Conservation (phyloP, 2,113 vertebrate species). For the Epinephelus lanceolatus region DNA sequence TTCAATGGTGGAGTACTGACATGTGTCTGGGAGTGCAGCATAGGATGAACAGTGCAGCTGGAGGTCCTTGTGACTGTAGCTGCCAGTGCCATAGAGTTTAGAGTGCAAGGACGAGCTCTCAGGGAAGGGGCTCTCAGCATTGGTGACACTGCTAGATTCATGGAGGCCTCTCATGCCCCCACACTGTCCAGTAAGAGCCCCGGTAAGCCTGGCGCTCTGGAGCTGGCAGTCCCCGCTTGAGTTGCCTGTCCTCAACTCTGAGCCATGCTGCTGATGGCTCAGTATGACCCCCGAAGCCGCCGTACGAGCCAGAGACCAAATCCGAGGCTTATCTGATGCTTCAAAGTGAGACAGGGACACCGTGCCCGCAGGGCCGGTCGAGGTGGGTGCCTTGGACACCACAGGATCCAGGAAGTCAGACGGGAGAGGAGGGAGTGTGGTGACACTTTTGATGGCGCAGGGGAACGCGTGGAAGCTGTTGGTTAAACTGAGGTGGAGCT, state of each 20-base stretch:
- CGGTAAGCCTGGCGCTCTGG: slow-evolving; percentile 73
- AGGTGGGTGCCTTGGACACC: slow-evolving; percentile 73
- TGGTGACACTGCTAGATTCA: slow-evolving; percentile 72
- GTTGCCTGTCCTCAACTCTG: slow-evolving; percentile 79
- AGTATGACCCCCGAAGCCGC: slow-evolving; percentile 85
- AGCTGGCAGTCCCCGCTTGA: slow-evolving; percentile 79
- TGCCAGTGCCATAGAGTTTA: slow-evolving; percentile 84
- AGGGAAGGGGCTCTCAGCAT: slow-evolving; percentile 78
- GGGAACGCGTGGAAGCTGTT: slow-evolving; percentile 84
- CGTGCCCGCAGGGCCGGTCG: slow-evolving; percentile 43
- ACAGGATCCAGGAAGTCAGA: slow-evolving; percentile 83
- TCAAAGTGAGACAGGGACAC: slow-evolving; percentile 84
- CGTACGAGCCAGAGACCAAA: slow-evolving; percentile 95
- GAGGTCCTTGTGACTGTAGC: slow-evolving; percentile 86
- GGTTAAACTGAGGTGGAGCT: slow-evolving; percentile 78
- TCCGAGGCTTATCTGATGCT: slow-evolving; percentile 88
- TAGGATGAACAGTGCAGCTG: slow-evolving; percentile 88
- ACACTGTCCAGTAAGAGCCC: slow-evolving; percentile 69
- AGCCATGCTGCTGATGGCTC: slow-evolving; percentile 71
- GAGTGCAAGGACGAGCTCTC: slow-evolving; percentile 80
- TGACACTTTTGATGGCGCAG: slow-evolving; percentile 80
- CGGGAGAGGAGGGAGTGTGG: slow-evolving; percentile 73
- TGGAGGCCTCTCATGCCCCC: slow-evolving; percentile 73
- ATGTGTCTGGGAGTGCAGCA: slow-evolving; percentile 85
- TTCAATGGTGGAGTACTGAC: slow-evolving; percentile 89